phyloP scores from a whole-genome alignment of 2,888 invertebrate species.

The Gryllus longicercus region DNA sequence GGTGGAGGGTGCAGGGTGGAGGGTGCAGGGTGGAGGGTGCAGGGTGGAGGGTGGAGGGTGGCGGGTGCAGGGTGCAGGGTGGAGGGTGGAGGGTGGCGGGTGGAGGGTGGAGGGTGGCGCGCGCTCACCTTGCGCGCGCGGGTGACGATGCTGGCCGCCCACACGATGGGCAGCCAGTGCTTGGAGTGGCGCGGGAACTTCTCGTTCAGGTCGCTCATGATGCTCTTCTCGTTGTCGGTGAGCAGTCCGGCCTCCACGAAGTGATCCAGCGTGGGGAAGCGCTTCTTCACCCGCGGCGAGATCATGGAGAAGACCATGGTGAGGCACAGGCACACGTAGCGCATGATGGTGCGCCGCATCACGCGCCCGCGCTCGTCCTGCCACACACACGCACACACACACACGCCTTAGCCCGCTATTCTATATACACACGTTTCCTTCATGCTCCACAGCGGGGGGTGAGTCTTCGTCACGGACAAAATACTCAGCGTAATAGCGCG shows the following conservation, averaged over 20 bases:
- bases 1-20: too few species aligned
- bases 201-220: conserved; percentile 71
- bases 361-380: conserved; percentile 75
- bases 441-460: too few species aligned
- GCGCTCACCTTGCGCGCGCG: conserved; percentile 64
- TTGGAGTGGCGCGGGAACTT: conserved; percentile 83
- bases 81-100: too few species aligned
- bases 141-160: conserved; percentile 87
- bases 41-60: too few species aligned
- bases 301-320: conserved; percentile 84
- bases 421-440: too few species aligned
- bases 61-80: too few species aligned
- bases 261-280: conserved; percentile 79
- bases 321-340: conserved; percentile 79
- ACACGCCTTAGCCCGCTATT: too few species aligned
- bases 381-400: too few species aligned
- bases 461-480: too few species aligned
- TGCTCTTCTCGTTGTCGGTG: conserved; percentile 73
- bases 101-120: too few species aligned
- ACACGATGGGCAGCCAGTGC: conserved; percentile 87
- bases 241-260: conserved; percentile 81
- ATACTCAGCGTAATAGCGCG: too few species aligned
- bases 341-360: conserved; percentile 77
- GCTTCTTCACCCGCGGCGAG: conserved; percentile 81
- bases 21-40: too few species aligned